phyloP scores from a whole-genome alignment of 2,113 vertebrate species.

The Haliaeetus leucogaster region DNA sequence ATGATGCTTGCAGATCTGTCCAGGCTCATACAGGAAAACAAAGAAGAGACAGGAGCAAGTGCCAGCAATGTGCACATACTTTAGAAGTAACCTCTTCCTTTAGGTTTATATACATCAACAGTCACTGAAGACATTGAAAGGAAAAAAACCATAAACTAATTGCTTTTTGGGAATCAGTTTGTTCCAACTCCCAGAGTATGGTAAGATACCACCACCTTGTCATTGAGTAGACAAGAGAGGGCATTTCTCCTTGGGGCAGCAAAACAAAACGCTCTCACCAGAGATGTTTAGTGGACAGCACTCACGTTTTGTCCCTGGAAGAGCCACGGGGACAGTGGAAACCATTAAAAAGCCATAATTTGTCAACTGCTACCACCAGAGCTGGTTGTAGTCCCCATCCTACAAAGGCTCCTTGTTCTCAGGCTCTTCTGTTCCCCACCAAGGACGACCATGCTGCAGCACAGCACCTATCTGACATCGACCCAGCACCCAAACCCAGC shows the following conservation, averaged over 20 bases:
- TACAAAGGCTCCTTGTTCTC: background rate
- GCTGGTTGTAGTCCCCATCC: background rate
- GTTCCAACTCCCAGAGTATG: background rate
- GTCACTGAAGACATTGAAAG: background rate
- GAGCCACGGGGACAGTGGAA: background rate
- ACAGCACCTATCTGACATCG: background rate
- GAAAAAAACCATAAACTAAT: background rate
- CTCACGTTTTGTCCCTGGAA: fast-evolving
- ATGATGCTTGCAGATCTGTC: background rate
- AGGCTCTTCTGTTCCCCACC: background rate
- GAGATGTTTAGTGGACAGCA: background rate
- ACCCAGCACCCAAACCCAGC: background rate
- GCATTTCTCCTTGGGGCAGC: background rate
- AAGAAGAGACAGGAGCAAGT: background rate
- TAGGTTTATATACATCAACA: background rate
- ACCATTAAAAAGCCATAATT: background rate
- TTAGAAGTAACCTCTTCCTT: background rate
- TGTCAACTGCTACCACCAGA: background rate
- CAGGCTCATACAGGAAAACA: background rate
- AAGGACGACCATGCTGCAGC: background rate
- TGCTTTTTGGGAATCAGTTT: background rate
- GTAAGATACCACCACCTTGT: background rate
- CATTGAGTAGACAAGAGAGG: background rate
- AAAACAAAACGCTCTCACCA: background rate
- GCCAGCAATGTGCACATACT: fast-evolving